These are phyloP conservation scores for Cyprinus carpio DNA, from an alignment of 2,113 vertebrate species.

Conservation along the genomic window DNA sequence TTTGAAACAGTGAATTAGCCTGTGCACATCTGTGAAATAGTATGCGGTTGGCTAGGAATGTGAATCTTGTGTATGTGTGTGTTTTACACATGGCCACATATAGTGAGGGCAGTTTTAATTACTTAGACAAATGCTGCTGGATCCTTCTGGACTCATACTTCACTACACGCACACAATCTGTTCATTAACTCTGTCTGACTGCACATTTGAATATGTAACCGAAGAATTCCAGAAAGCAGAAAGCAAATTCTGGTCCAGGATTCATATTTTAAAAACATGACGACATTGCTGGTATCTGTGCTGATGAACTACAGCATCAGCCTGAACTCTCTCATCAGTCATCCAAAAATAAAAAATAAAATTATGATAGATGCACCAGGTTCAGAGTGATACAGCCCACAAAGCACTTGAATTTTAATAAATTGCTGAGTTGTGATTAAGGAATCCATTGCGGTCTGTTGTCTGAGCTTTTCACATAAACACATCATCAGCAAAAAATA, in stretches of 20 bases:
- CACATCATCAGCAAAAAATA: constrained; percentile 21
- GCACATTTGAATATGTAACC: constrained; percentile 56
- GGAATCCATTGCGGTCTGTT: constrained; percentile 15
- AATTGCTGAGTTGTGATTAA: constrained; percentile 16
- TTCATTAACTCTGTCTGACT: constrained; percentile 51
- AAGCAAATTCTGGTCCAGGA: constrained; percentile 6
- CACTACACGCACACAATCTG: constrained; percentile 17
- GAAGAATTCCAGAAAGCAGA: constrained; percentile 13
- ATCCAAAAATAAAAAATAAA: background rate
- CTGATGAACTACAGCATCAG: constrained; percentile 3
- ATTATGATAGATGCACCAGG: background rate
- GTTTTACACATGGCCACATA: background rate
- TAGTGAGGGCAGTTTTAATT: constrained; percentile 31
- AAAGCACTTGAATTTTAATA: background rate
- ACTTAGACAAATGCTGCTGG: background rate
- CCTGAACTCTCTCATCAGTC: background rate
- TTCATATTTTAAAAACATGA: background rate
- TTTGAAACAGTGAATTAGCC: background rate
- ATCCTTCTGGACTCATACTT: background rate
- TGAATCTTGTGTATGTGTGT: constrained; percentile 45
- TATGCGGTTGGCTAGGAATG: constrained; percentile 20
- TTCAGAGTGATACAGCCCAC: background rate
- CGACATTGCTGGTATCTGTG: background rate
- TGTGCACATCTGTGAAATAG: background rate
- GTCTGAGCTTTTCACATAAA: constrained; percentile 15